Conservation (phyloP, 2,888 invertebrate species). For the Plusia festucae region DNA sequence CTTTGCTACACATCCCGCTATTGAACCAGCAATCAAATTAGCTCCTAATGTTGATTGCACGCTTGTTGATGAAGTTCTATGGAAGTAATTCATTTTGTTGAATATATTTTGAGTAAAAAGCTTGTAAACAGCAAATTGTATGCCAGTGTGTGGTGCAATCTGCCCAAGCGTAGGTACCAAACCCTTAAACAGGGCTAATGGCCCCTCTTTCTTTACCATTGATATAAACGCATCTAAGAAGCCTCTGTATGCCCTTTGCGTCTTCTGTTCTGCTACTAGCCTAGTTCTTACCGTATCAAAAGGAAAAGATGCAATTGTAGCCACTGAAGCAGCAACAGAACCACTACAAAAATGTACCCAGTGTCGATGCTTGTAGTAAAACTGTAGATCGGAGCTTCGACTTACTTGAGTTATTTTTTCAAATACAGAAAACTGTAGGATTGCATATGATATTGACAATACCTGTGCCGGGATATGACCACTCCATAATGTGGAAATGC, state of each 20-base stretch:
- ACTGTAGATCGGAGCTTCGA: constrained; percentile 76
- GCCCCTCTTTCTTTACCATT: constrained; percentile 92
- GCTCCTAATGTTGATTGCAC: constrained; percentile 77
- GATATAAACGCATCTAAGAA: constrained; percentile 88
- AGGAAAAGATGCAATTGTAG: constrained; percentile 96
- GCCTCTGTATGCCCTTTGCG: constrained; percentile 89
- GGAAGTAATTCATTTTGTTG: constrained; percentile 72
- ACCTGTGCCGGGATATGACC: constrained; percentile 98
- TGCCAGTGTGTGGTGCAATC: constrained; percentile 96
- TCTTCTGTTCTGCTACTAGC: constrained; percentile 92
- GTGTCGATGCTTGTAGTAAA: constrained; percentile 84
- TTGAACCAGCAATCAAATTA: constrained; percentile 91
- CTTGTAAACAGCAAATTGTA: constrained; percentile 97
- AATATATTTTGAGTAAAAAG: constrained; percentile 90
- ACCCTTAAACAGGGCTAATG: constrained; percentile 94
- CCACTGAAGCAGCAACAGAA: constrained; percentile 93
- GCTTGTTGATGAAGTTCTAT: constrained; percentile 60
- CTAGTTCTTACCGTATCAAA: constrained; percentile 98
- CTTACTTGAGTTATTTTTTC: constrained; percentile 87
- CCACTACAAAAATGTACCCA: constrained; percentile 94
- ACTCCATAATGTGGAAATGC: constrained; percentile 96
- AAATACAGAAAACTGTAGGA: constrained; percentile 93
- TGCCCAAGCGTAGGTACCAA: constrained; percentile 95
- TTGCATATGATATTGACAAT: constrained; percentile 96
- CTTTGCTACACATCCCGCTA: constrained; percentile 94